Evolutionary conservation across 1,140 invertebrate genomes (phyloP), one percentile per base, ranked within the genome.

Genomic region (Potamilus streckersoni): DNA sequence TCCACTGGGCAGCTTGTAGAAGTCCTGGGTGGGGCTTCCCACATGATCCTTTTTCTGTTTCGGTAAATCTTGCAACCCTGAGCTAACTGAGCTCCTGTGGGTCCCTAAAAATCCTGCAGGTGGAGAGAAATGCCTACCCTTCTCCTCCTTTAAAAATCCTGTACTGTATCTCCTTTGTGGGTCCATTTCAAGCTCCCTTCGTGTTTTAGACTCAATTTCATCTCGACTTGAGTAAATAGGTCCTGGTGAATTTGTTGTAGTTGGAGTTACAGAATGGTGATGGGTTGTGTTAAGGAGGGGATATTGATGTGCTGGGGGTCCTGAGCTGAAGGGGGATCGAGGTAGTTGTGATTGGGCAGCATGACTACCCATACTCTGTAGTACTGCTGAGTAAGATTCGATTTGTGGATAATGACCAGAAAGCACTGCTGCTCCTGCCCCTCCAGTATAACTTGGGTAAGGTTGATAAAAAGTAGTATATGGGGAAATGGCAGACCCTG

Each of bases 311-410:
- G 63, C 20, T 23, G 75, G 59, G 57, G 73, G 60, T 49, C 73
- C 31, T 67, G 78, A 65, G 57, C 76, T 27, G 60, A 79, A 85
- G 2, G 84, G 79, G 72, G 83, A 79, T 20, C 82, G 83, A 76
- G 83, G 84, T 82, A 86, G 78, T 62, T 84, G 84, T 4, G 85
- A 77, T 73, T 85, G 85, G 38, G 80, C 78, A 56, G 80, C 83
- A 69, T 87, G 85, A 63, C 81, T 86, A 55, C 87, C 87, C 83
- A 88, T 88, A 75, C 84, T 86, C 67, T 86, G 86, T 73, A 88
- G 80, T 57, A 88, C 83, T 57, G 85, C 85, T 16, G 87, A 88
- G 69, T 87, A 88, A 0, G 86, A 85, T 65, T 87, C 86, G 56
- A 87, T 82, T 57, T 86, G 85, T 31, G 85, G 86, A 76, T 86